Evolutionary conservation across 2,113 vertebrate genomes (phyloP), one percentile per base, ranked within the genome.

Genomic region (Rutilus rutilus): DNA sequence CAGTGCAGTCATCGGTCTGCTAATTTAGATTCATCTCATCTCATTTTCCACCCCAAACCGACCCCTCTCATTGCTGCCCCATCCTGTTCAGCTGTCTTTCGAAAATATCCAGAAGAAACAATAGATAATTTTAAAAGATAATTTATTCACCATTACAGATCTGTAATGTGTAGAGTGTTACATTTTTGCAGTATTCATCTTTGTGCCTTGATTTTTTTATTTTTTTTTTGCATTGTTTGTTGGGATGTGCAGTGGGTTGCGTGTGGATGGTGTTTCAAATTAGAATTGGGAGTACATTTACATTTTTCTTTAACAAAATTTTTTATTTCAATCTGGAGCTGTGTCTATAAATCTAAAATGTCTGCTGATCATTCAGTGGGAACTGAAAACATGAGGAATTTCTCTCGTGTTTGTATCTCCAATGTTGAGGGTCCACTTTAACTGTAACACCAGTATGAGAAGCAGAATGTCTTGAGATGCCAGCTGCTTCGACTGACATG

Each of bases 161-260:
- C 88, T 88, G 67, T 88, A 88, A 87, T 87, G 77, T 89, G 75
- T 54, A 36, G 73, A 90, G 83, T 91, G 86, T 91, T 91, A 71
- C 91, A 90, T 90, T 80, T 84, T 92, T 92, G 91, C 92, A 92
- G 92, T 93, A 91, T 94, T 93, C 90, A 92, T 93, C 88, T 93
- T 93, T 93, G 93, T 95, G 94, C 93, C 93, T 94, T 93, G 91
- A 89, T 85, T 91, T 85, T 88, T 78, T 85, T 74, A 75, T 82
- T 82, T 17, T 30, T 45, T 65, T 82, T 91, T 88, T 85, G 54
- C 71, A 87, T 90, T 89, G 17, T 78, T 85, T 87, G 64, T 88
- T 82, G 91, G 90, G 85, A 90, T 85, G 90, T 92, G 89, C 71
- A 87, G 86, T 88, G 85, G 80, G 81, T 62, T 86, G 83, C n/a